Base-by-base conservation (phyloP, 2,797 vertebrate genomes). In the Pantherophis vulpinus region DNA sequence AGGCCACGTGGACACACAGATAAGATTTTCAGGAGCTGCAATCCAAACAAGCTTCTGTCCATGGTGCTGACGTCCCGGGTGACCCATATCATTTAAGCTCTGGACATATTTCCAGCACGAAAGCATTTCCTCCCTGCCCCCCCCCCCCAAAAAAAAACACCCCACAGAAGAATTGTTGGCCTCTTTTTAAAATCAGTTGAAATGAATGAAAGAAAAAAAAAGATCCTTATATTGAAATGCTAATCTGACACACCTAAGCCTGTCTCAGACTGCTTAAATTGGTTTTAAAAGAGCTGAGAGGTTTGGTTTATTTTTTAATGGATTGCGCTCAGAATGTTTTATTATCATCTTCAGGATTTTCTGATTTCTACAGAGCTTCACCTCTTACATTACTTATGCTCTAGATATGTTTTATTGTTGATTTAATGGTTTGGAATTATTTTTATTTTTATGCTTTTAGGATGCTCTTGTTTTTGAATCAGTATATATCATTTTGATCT, bases 31-130 rank as follows among this genome's bases (percentile, higher is more conserved):
- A 29, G 55, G 91, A 79, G 56, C 88, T 61, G 88, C 63, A 37
- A 23, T 60, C 51, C 42, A 61, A 94, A 18, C 4, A 3, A 79
- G 55, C 60, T 83, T 37, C 79, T 90, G 91, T 87, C 93, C 93
- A 90, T 66, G 93, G 93, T 92, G 60, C 87, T 90, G 91, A 89
- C 10, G 59, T 37, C 37, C 88, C n/a, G 12, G 55, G 55, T 42
- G 55, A 61, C 87, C 86, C n/a, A 61, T 54, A 83, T 88, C 90
- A 63, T 42, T 60, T 87, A 74, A 61, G 87, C 83, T 25, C 29
- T 29, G 56, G 59, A 59, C 60, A 37, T 47, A 14, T 83, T 56
- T 91, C 79, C 47, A 90, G 63, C 93, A 93, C 12, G 10, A 63
- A 91, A 89, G 66, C 66, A n/a, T 91, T 88, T 89, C 42, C 11